Percentiles rank a stretch among this genome's conserved stretches.
These are phyloP conservation scores for Thalassoma bifasciatum DNA, from an alignment of 2,113 vertebrate genomes.

Conservation along the genomic window DNA sequence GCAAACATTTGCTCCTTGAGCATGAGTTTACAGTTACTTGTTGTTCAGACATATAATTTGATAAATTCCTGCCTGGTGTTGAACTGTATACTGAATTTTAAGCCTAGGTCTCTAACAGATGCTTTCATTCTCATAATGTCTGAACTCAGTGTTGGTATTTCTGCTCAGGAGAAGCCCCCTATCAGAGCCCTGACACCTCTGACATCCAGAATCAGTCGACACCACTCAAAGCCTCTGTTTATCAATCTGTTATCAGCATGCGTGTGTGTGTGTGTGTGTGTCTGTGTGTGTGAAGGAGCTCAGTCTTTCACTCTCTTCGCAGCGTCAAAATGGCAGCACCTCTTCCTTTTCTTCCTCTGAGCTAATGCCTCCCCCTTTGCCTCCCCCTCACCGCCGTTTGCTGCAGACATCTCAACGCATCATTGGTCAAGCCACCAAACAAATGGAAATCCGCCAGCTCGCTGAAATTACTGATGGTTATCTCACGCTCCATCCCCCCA, in stretches of 20 bases:
- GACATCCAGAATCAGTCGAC: not conserved
- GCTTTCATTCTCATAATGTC: too few species aligned
- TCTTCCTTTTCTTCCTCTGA: slow-evolving; percentile 31
- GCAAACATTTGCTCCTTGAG: too few species aligned
- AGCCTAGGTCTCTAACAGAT: too few species aligned
- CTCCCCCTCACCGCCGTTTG: slow-evolving; percentile 27
- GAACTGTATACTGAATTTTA: not conserved
- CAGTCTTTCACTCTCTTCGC: slow-evolving; percentile 20
- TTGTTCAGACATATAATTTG: too few species aligned
- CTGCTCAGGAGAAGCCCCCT: not conserved
- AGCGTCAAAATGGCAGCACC: slow-evolving; percentile 63
- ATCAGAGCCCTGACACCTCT: not conserved
- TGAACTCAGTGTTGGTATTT: slow-evolving; percentile 1
- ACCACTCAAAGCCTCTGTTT: not conserved
- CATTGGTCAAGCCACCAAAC: slow-evolving; percentile 76
- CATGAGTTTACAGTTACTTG: too few species aligned
- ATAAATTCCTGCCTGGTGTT: not conserved
- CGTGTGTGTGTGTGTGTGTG: too few species aligned
- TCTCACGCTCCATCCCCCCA: slow-evolving; percentile 50
- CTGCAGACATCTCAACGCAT: slow-evolving; percentile 64
- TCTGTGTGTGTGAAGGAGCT: not conserved
- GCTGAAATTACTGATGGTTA: slow-evolving; percentile 85
- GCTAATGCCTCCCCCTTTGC: slow-evolving; percentile 40
- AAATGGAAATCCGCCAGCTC: slow-evolving; percentile 80
- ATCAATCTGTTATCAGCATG: not conserved